These are phyloP conservation scores for Hydra vulgaris DNA, from an alignment of 30 jellyfish, hydroid and myxozoan genomes.

Conservation along the genomic window DNA sequence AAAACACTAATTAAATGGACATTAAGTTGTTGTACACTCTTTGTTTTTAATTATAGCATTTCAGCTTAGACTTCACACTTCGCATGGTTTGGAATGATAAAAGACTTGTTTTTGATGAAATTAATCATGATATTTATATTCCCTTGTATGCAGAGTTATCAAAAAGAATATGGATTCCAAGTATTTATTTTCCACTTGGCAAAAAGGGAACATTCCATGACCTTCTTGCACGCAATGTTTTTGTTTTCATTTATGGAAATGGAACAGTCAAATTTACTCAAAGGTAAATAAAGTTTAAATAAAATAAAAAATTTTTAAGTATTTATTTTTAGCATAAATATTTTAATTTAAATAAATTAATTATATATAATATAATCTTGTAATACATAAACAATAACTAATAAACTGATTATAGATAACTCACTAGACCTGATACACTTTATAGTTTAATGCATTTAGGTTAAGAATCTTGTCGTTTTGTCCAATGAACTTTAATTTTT, in stretches of 20 bases:
- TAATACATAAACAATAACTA: too few species aligned
- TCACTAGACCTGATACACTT: too few species aligned
- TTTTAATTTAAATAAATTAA: too few species aligned
- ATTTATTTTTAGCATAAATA: too few species aligned
- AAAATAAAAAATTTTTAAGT: too few species aligned
- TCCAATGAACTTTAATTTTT: conserved; percentile 63
- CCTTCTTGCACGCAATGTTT: conserved; percentile 42
- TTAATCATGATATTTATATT: neutral
- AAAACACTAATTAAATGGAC: too few species aligned
- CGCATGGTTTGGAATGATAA: neutral
- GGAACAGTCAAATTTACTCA: conserved; percentile 54
- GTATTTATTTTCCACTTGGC: conserved; percentile 65
- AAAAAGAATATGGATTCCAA: conserved; percentile 70
- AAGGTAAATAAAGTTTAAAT: too few species aligned
- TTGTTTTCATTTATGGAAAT: conserved; percentile 34
- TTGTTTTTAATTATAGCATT: neutral
- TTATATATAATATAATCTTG: too few species aligned
- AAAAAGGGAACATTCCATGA: conserved; percentile 72
- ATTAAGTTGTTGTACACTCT: too few species aligned
- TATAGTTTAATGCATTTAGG: conserved; percentile 9
- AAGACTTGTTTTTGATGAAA: neutral
- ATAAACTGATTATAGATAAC: too few species aligned
- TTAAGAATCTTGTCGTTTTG: conserved; percentile 65
- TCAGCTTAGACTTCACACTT: neutral
- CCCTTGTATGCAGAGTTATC: conserved; percentile 46